These are phyloP conservation scores for Miniopterus natalensis DNA, from an alignment of 2,113 vertebrate genomes.

Conservation along the genomic window DNA sequence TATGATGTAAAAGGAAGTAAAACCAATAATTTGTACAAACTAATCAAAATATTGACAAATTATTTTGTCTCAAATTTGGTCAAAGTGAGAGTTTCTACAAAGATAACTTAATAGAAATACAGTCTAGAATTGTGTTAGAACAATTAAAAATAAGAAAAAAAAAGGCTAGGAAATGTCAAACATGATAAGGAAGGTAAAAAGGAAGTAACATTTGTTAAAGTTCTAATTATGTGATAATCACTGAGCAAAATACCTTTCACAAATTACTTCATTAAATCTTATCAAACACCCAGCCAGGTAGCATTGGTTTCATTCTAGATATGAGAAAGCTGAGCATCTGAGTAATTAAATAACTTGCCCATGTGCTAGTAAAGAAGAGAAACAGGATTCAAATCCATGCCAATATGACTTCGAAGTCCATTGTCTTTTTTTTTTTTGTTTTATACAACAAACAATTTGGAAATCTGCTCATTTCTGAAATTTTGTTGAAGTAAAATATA, in stretches of 20 bases:
- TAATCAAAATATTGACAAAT: background rate
- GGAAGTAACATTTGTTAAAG: background rate
- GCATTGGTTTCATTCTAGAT: background rate
- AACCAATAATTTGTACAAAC: slow-evolving; percentile 9
- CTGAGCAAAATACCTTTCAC: background rate
- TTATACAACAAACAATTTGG: background rate
- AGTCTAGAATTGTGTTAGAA: slow-evolving; percentile 8
- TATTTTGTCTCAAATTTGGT: slow-evolving; percentile 14
- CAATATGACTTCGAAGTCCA: background rate
- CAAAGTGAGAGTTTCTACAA: slow-evolving; percentile 21
- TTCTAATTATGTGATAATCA: background rate
- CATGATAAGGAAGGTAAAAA: background rate
- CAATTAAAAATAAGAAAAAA: background rate
- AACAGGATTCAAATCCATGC: background rate
- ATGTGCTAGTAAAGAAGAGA: background rate
- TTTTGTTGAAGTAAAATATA: slow-evolving; percentile 29
- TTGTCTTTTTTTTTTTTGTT: background rate
- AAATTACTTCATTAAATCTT: slow-evolving; percentile 17
- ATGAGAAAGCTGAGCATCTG: background rate
- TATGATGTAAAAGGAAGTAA: background rate
- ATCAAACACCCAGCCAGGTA: background rate
- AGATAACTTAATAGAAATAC: background rate
- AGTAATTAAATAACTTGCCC: background rate
- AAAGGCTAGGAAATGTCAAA: background rate
- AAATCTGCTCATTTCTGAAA: background rate